phyloP scores from a whole-genome alignment of 2,888 invertebrate genomes.

The Pogonocherus hispidulus region DNA sequence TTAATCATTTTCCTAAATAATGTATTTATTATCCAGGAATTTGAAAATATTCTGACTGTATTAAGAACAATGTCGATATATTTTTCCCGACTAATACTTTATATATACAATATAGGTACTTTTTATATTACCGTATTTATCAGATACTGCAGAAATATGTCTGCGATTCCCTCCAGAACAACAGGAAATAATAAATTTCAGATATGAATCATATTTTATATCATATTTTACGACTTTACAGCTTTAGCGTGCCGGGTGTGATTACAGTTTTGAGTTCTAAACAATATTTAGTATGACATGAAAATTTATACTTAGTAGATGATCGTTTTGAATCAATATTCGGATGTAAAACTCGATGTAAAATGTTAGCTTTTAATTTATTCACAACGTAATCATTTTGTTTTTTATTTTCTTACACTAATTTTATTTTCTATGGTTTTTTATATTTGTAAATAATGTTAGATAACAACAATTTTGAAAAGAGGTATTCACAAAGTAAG shows the following conservation, averaged over 20 bases:
- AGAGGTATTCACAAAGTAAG: too few relatives aligned
- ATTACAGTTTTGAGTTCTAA: slow-evolving; percentile 6
- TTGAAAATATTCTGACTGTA: too few relatives aligned
- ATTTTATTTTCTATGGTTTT: too few relatives aligned
- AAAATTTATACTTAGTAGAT: slow-evolving; percentile 4
- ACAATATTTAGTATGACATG: background rate
- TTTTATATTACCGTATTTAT: background rate
- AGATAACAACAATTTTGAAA: too few relatives aligned
- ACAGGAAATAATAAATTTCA: slow-evolving; percentile 5
- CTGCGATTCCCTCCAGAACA: background rate
- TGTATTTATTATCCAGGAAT: too few relatives aligned
- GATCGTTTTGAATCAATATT: background rate
- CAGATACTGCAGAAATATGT: background rate
- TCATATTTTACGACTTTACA: slow-evolving; percentile 8
- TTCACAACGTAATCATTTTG: too few relatives aligned
- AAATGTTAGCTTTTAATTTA: background rate
- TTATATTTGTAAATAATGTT: too few relatives aligned
- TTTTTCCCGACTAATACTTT: too few relatives aligned
- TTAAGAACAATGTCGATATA: too few relatives aligned
- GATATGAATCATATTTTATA: slow-evolving; percentile 12
- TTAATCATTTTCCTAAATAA: too few relatives aligned
- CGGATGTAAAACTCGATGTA: background rate
- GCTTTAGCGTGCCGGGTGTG: slow-evolving; percentile 14
- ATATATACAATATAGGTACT: too few relatives aligned
- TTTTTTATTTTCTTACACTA: too few relatives aligned